phyloP scores from a whole-genome alignment of 1,140 invertebrate species.

The Lysiphlebus fabarum region DNA sequence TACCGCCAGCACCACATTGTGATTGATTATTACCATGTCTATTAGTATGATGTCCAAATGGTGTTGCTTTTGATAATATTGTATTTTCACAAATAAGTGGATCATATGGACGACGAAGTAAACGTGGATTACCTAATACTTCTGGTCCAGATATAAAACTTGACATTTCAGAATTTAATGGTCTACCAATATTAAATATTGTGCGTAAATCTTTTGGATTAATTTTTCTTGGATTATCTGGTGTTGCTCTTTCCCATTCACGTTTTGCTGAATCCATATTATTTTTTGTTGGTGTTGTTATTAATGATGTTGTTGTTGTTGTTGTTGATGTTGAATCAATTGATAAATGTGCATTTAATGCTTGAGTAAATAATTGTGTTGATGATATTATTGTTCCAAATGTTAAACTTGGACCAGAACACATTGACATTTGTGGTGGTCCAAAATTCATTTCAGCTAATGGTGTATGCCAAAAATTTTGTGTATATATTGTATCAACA shows the following conservation, averaged over 20 bases:
- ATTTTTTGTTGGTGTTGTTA: constrained; percentile 20
- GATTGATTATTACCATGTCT: constrained; percentile 31
- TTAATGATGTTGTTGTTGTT: constrained; percentile 15
- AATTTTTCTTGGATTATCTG: constrained; percentile 43
- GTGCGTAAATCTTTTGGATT: constrained; percentile 46
- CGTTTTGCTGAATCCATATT: constrained; percentile 46
- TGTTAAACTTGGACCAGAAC: constrained; percentile 46
- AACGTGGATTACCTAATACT: constrained; percentile 44
- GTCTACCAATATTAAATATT: constrained; percentile 35
- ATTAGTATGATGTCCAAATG: constrained; percentile 34
- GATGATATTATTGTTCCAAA: constrained; percentile 54
- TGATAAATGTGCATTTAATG: constrained; percentile 39
- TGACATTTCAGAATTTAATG: constrained; percentile 36
- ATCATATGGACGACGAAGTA: constrained; percentile 49
- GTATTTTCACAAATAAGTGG: constrained; percentile 53
- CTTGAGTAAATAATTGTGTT: constrained; percentile 52
- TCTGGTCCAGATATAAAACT: constrained; percentile 44
- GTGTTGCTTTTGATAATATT: constrained; percentile 47
- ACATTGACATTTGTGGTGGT: constrained; percentile 52
- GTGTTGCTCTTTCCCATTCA: constrained; percentile 48
- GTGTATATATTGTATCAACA: constrained; percentile 49
- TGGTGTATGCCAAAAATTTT: constrained; percentile 52
- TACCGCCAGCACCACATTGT: constrained; percentile 17
- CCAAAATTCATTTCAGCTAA: constrained; percentile 54
- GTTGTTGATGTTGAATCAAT: constrained; percentile 4